phyloP scores from a whole-genome alignment of 2,797 vertebrate species.

The Mallotus villosus region DNA sequence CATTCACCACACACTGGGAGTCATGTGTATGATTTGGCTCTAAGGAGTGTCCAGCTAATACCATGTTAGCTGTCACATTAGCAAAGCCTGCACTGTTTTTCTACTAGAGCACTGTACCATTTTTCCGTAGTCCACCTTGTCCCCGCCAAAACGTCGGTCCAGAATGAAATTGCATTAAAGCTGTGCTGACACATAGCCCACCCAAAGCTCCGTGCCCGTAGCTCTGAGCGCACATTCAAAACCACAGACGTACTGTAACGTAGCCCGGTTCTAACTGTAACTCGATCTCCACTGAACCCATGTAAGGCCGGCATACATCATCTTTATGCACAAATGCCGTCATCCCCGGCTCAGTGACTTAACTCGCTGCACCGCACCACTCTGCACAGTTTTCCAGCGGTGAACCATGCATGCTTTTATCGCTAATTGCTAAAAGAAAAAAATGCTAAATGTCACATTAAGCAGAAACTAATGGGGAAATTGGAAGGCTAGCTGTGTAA shows the following conservation, averaged over 20 bases:
- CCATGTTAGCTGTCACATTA: conserved; percentile 70
- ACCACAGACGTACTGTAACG: conserved; percentile 61
- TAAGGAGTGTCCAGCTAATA: conserved; percentile 50
- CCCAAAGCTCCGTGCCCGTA: conserved; percentile 62
- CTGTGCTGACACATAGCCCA: conserved; percentile 66
- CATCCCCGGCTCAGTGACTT: conserved; percentile 61
- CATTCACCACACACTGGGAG: conserved; percentile 17
- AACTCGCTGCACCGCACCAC: conserved; percentile 44
- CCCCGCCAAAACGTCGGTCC: conserved; percentile 55
- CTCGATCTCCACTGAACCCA: conserved; percentile 65
- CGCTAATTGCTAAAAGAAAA: conserved; percentile 73
- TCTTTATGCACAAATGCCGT: conserved; percentile 61
- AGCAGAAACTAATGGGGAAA: conserved; percentile 78
- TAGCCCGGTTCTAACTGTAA: conserved; percentile 70
- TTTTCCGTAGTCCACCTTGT: conserved; percentile 49
- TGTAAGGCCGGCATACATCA: conserved; percentile 70
- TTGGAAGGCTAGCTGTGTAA: conserved; percentile 67
- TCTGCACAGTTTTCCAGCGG: conserved; percentile 49
- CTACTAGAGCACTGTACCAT: conserved; percentile 63
- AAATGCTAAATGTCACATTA: conserved; percentile 83
- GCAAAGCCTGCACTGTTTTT: conserved; percentile 62
- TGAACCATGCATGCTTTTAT: conserved; percentile 57
- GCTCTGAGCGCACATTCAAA: conserved; percentile 56
- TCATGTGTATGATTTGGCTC: conserved; percentile 39
- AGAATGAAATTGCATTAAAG: conserved; percentile 73